A percentile compares a stretch with the other conserved stretches of the same genome.
Conservation (phyloP, 2,888 invertebrate genomes). For the Tenthredo mesomela region DNA sequence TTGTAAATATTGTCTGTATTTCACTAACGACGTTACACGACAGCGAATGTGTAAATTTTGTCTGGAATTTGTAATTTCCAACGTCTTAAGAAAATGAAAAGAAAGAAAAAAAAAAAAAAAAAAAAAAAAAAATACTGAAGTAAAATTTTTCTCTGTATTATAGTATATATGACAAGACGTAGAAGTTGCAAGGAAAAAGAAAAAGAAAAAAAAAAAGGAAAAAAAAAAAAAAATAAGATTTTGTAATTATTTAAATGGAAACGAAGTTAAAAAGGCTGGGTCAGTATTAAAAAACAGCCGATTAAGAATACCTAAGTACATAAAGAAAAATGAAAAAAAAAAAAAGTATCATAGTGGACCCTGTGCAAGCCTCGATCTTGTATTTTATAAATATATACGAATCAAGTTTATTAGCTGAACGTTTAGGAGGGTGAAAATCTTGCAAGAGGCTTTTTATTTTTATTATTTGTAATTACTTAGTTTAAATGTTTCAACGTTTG, state of each 20-base stretch:
- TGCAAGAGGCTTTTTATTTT: constrained; percentile 75
- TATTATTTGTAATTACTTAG: constrained; percentile 75
- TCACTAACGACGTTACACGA: constrained; percentile 71
- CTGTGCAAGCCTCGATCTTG: constrained; percentile 75
- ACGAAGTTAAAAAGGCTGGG: constrained; percentile 60
- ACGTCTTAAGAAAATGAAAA: constrained; percentile 61
- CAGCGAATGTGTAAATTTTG: constrained; percentile 70
- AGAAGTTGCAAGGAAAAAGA: constrained; percentile 70
- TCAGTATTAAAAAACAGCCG: constrained; percentile 64
- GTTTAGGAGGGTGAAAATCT: constrained; percentile 71
- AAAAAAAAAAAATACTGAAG: constrained; percentile 47
- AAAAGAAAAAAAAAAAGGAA: neutral
- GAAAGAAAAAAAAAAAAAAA: too few relatives aligned
- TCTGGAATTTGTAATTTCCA: constrained; percentile 68
- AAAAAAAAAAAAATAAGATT: constrained; percentile 59
- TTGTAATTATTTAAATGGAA: constrained; percentile 73
- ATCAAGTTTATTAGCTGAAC: constrained; percentile 70
- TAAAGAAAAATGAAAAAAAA: constrained; percentile 58
- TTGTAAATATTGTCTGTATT: constrained; percentile 75
- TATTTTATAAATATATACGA: constrained; percentile 75
- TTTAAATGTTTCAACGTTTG: constrained; percentile 73
- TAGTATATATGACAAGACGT: constrained; percentile 74
- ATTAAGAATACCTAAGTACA: constrained; percentile 63
- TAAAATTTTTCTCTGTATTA: constrained; percentile 73
- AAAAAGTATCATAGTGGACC: constrained; percentile 68